Evolutionary conservation across 2,888 invertebrate species (phyloP).

Genomic region (Amiota minor): DNA sequence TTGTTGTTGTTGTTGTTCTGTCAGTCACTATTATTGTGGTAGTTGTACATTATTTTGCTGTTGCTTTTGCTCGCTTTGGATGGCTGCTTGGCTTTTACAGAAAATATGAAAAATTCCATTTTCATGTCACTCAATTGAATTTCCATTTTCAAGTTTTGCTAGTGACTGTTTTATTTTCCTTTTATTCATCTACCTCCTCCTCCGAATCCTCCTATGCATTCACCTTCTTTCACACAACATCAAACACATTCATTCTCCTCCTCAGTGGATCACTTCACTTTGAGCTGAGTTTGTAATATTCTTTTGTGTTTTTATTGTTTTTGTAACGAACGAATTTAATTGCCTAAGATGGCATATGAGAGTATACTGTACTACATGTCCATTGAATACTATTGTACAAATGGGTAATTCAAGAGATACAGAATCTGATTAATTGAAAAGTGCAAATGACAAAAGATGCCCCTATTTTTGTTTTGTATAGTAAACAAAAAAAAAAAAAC

Average conservation of each 20-base stretch:
- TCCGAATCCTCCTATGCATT: constrained; percentile 8
- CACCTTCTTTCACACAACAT: constrained; percentile 15
- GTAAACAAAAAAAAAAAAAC: no score
- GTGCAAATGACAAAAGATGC: no score
- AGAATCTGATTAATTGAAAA: no score
- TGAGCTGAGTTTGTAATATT: constrained; percentile 27
- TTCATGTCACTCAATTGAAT: constrained; percentile 68
- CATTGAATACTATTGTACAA: constrained; percentile 60
- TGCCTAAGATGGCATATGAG: constrained; percentile 56
- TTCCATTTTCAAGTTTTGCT: constrained; percentile 58
- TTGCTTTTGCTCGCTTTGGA: constrained; percentile 41
- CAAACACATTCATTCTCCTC: constrained; percentile 1
- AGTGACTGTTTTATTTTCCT: constrained; percentile 54
- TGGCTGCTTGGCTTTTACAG: constrained; percentile 8
- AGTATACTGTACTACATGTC: constrained; percentile 10
- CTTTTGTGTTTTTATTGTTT: constrained; percentile 37
- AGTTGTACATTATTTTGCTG: constrained; percentile 25
- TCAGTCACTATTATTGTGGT: constrained; percentile 27
- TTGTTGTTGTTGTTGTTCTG: constrained; percentile 44
- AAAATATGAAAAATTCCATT: constrained; percentile 68
- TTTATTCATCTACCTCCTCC: constrained; percentile 34
- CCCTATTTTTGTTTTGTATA: no score
- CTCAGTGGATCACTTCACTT: not conserved
- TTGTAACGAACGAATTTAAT: constrained; percentile 55
- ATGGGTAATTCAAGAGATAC: constrained; percentile 42